Conservation (phyloP, 2,888 invertebrate genomes). For the Spilarctia lutea region DNA sequence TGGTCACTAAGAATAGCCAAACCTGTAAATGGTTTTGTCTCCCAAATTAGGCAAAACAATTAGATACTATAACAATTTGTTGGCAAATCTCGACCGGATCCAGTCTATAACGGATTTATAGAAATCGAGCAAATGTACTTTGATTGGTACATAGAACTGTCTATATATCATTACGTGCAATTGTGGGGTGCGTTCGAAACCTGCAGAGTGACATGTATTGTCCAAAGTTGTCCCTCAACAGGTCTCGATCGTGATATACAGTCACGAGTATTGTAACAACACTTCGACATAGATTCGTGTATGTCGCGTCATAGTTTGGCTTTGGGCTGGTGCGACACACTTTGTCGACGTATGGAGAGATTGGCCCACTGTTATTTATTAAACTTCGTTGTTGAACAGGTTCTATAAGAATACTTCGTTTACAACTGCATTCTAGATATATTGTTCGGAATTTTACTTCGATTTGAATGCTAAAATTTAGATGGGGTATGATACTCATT, state of each 20-base stretch:
- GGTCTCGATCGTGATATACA: slow-evolving; percentile 62
- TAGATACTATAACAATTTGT: slow-evolving; percentile 8
- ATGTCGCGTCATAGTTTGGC: slow-evolving; percentile 39
- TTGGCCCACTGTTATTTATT: slow-evolving; percentile 46
- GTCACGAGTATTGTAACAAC: slow-evolving; percentile 68
- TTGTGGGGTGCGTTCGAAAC: slow-evolving; percentile 42
- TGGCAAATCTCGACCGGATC: not conserved
- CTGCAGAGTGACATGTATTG: slow-evolving; percentile 9
- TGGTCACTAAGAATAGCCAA: not conserved
- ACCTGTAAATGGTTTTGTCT: not conserved
- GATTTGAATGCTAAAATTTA: not conserved
- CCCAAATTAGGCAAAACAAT: slow-evolving; percentile 2
- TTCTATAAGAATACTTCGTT: slow-evolving; percentile 9
- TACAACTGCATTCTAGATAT: slow-evolving; percentile 20
- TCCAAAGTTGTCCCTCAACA: slow-evolving; percentile 39
- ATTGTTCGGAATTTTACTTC: not conserved
- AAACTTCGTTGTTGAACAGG: slow-evolving; percentile 22
- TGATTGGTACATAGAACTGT: slow-evolving; percentile 9
- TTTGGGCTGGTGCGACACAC: slow-evolving; percentile 44
- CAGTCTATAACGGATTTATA: not conserved
- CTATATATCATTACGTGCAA: slow-evolving; percentile 12
- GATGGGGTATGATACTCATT: not conserved
- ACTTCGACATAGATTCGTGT: slow-evolving; percentile 22
- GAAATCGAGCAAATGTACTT: slow-evolving; percentile 7
- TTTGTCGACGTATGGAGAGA: slow-evolving; percentile 38